phyloP scores from a whole-genome alignment of 1,140 invertebrate species.

The Drosophila pseudoananassae region DNA sequence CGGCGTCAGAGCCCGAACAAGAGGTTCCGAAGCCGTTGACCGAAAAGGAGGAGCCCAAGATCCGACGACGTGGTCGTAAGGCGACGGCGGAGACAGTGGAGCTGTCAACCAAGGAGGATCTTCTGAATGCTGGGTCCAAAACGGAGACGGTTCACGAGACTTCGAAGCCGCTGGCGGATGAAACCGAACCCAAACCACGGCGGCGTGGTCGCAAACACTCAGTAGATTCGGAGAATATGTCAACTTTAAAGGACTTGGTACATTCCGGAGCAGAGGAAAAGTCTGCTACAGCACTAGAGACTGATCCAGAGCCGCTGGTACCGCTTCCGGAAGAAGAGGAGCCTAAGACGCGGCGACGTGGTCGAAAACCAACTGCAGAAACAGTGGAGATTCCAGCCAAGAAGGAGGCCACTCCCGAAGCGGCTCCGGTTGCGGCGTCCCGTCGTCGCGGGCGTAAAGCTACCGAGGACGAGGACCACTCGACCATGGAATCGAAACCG shows the following conservation, averaged over 20 bases:
- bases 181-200: not conserved
- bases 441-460: constrained; percentile 26
- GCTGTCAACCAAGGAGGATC: not conserved
- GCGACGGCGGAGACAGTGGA: not conserved
- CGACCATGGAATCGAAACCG: constrained; percentile 18
- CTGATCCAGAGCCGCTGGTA: not conserved
- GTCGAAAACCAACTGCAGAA: constrained; percentile 24
- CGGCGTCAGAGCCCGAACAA: constrained; percentile 3
- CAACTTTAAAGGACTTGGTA: not conserved
- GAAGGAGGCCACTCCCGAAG: not conserved
- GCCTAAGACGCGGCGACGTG: constrained; percentile 15
- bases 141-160: not conserved
- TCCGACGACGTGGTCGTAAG: not conserved
- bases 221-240: not conserved
- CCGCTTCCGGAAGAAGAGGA: not conserved
- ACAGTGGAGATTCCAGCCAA: not conserved
- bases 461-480: constrained; percentile 9
- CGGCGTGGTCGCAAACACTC: not conserved
- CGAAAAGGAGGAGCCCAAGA: not conserved
- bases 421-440: not conserved
- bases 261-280: not conserved
- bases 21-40: constrained; percentile 1
- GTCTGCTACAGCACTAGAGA: not conserved
- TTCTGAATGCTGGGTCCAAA: too few species aligned
- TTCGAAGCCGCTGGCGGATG: not conserved